Evolutionary conservation across 2,113 vertebrate species (phyloP), one percentile per base, ranked within the genome.

Genomic region (Brachypteracias leptosomus): DNA sequence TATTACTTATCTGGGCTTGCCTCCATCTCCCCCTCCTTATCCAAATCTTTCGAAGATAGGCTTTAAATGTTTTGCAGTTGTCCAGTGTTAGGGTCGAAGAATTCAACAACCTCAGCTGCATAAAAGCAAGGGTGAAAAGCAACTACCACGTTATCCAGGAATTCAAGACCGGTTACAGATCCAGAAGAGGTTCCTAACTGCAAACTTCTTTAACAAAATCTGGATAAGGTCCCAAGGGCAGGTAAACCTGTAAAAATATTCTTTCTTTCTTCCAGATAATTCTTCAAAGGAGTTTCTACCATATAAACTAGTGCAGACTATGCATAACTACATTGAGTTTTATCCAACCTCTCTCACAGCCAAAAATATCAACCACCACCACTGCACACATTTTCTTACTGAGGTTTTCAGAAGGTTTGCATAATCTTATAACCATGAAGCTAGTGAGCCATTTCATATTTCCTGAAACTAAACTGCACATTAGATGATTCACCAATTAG

Each of bases 401-500:
- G 61, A 94, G 92, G 88, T 93, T 96, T 96, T 97, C 95, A 96
- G 94, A 79, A 93, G 94, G 90, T 86, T 93, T 97, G 92, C 95
- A 96, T 96, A 95, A 96, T 92, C 95, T 85, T 89, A 65, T 58
- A 95, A 78, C 93, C 82, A 86, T 16, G 1, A 92, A 95, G 93
- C 86, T 94, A 93, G 95, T 58, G 40, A 96, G 95, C 85, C 88
- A 93, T 90, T 95, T 92, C 88, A 68, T 92, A 96, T 95, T 96
- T 96, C 93, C 95, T 97, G 96, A 96, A 96, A 95, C 93, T 95
- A 89, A 94, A 94, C 85, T 72, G 76, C 92, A 89, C 89, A 94
- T 97, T 94, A 96, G 96, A 96, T 96, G 92, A 97, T 96, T 97
- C 95, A 97, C 92, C 95, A 90, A 92, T 96, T 96, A 96, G 85